Evolutionary conservation across 2,888 invertebrate genomes (phyloP).

Genomic region (Cyrtodaria siliqua): DNA sequence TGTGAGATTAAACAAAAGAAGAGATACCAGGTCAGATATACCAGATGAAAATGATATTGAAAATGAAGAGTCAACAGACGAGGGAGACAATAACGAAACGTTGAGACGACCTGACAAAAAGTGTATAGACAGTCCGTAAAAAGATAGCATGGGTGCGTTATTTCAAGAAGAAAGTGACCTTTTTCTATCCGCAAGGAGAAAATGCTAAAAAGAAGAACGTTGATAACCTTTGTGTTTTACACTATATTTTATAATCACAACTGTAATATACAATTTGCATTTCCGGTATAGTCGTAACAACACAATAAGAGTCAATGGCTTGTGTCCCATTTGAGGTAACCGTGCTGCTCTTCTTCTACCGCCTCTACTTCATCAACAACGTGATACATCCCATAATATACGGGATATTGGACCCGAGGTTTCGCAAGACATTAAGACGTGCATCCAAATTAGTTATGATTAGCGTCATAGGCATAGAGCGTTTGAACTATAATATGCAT

Average conservation of each 20-base stretch:
- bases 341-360: conserved; percentile 19
- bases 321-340: not conserved
- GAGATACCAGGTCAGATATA: too few relatives aligned
- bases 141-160: not conserved
- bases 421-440: conserved; percentile 29
- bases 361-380: conserved; percentile 37
- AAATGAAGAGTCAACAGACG: too few relatives aligned
- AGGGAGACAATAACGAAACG: too few relatives aligned
- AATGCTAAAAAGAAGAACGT: conserved; percentile 26
- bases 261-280: conserved; percentile 20
- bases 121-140: too few relatives aligned
- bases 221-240: conserved; percentile 41
- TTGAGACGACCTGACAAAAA: too few relatives aligned
- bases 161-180: conserved; percentile 21
- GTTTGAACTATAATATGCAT: too few relatives aligned
- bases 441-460: conserved; percentile 23
- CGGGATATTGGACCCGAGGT: conserved; percentile 36
- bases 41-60: too few relatives aligned
- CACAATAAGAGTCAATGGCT: too few relatives aligned
- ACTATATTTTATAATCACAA: conserved; percentile 32
- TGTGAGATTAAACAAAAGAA: too few relatives aligned
- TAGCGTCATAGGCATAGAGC: too few relatives aligned
- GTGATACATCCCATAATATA: conserved; percentile 44
- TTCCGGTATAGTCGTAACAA: conserved; percentile 4
- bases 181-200: conserved; percentile 22